Base-by-base conservation (phyloP, 2,113 vertebrate genomes). In the Addax nasomaculatus region DNA sequence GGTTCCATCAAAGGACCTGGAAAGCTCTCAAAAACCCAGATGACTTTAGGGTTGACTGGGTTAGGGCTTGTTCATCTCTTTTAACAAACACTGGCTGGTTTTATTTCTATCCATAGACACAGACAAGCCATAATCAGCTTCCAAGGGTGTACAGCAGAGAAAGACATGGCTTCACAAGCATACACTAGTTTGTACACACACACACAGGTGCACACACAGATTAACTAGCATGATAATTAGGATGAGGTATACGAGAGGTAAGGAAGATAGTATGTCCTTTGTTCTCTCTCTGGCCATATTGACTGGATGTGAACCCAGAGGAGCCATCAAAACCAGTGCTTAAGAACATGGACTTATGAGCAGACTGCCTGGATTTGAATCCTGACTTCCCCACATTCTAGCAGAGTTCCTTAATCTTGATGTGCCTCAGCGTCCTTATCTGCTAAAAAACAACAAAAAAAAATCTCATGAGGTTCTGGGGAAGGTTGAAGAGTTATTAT, bases 11-110 rank as follows among this genome's bases (percentile, higher is more conserved):
- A 95, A 53, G 67, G 83, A 57, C 43, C 92, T 97, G 62, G 12
- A 1, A 97, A 98, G 80, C 96, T 89, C 67, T 96, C 85, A 90
- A 90, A 93, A 97, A 73, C 3, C 1, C 91, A 96, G 96, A 98
- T 10, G 94, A 90, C 87, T 96, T 98, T 97, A 94, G 47, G 43
- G 33, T 85, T 5, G 3, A 60, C 67, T 96, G 55, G 0, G 0
- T 80, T 29, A 70, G 70, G n/a, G 70, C 95, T 96, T 98, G 81
- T 93, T 87, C 78, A 81, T 1, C 0, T 76, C 1, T 15, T 64
- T 39, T 33, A 95, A 97, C 81, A 97, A 98, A 98, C 78, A 92
- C 27, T 80, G 93, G 90, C 93, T 7, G 0, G 45, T 90, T 23
- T 91, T 76, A 93, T 84, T 51, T 92, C 81, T 76, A 30, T n/a